These are phyloP conservation scores for Gonocerus acuteangulatus DNA, from an alignment of 2,888 invertebrate genomes.

Conservation along the genomic window DNA sequence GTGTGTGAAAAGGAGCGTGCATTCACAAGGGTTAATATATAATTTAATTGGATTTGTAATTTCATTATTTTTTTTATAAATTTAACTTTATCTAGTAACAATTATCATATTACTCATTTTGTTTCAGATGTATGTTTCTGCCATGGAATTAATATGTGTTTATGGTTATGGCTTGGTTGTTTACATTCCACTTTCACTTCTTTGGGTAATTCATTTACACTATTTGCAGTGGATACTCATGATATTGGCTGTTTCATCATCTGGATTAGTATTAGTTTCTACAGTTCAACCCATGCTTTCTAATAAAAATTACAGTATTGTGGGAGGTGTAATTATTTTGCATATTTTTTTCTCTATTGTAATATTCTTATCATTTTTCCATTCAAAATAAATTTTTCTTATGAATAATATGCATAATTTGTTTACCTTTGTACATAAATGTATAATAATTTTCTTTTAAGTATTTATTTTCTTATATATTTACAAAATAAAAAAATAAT, in stretches of 20 bases:
- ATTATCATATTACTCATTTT: no score
- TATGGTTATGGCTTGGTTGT: constrained; percentile 93
- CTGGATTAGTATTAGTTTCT: constrained; percentile 76
- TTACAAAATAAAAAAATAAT: no score
- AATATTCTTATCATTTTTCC: constrained; percentile 15
- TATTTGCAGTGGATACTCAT: constrained; percentile 86
- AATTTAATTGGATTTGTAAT: neutral
- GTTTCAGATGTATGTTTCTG: constrained; percentile 32
- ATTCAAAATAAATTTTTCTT: neutral
- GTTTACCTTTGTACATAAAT: no score
- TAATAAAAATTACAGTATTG: constrained; percentile 46
- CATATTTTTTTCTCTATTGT: constrained; percentile 22
- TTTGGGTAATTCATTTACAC: constrained; percentile 78
- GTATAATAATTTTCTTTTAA: no score
- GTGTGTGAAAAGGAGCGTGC: no score
- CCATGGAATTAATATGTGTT: constrained; percentile 82
- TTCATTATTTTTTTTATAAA: no score
- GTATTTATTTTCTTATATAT: no score
- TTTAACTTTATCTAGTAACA: no score
- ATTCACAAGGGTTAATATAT: no score
- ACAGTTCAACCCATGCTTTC: constrained; percentile 69
- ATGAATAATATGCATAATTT: neutral
- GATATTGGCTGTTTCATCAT: constrained; percentile 68
- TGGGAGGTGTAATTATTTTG: constrained; percentile 23
- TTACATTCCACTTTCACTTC: constrained; percentile 85